Base-by-base conservation (phyloP, 2,888 invertebrate genomes). In the Allophyes oxyacanthae region DNA sequence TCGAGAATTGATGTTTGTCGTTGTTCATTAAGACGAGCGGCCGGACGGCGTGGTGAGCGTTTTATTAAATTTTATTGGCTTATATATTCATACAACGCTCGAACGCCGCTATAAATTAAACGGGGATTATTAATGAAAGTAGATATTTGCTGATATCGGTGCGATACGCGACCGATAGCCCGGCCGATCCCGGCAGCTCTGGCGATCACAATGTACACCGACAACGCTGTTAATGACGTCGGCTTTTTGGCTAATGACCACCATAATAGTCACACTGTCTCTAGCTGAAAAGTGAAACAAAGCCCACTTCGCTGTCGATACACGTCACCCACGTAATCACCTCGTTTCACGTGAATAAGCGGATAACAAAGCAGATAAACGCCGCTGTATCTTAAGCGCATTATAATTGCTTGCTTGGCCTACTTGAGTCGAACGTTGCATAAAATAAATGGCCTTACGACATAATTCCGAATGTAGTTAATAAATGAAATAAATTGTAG, bases 1-100 rank as follows among this genome's bases (percentile, higher is more conserved):
- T 69, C 65, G 75, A 75, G 81, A 86, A 89, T 87, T 86, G 84
- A 89, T 89, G 87, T 84, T 84, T 83, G 86, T 81, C 82, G 85
- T 81, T 82, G 85, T 86, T 85, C 87, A 85, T 90, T 87, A 88
- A 83, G 88, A 84, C 77, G 79, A 78, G 78, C 57, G 54, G 40
- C 55, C 54, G 61, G 59, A 68, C 69, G 78, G 75, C 65, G 80
- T 81, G 85, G 78, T 85, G 88, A 90, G 79, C 75, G 85, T 89
- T 91, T 89, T 89, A 89, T 90, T 86, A 82, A 84, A 86, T 85
- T 87, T 90, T 86, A 90, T 89, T 88, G 77, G 72, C 64, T 73
- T 72, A 67, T 81, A 79, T 81, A 82, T 79, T 75, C 64, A 75
- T 74, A 73, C 79, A 75, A 73, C 69, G 60, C 63, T 76, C 67